Conservation (phyloP, 2,888 invertebrate genomes). For the Drosophila sordidula region DNA sequence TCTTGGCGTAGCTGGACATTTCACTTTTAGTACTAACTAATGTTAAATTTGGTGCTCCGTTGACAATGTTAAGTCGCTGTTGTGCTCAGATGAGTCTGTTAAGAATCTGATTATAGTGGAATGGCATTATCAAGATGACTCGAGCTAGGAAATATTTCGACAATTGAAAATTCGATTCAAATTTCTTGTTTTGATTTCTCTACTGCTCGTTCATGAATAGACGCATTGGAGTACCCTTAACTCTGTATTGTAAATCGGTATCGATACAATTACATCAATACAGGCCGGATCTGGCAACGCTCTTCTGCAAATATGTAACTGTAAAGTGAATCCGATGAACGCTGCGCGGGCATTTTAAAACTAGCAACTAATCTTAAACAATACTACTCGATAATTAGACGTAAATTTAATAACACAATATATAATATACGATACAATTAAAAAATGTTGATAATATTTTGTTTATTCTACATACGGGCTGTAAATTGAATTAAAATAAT, state of each 20-base stretch:
- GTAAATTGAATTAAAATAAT: no score
- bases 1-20: background rate
- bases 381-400: no score
- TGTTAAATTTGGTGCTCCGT: background rate
- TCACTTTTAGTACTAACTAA: background rate
- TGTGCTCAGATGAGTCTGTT: conserved; percentile 18
- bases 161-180: no score
- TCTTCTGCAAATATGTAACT: background rate
- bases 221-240: no score
- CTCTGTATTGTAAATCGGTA: background rate
- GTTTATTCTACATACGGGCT: no score
- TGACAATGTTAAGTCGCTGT: conserved; percentile 12
- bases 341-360: conserved; percentile 36
- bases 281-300: conserved; percentile 9
- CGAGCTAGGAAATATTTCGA: background rate
- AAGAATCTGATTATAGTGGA: background rate
- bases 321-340: conserved; percentile 18
- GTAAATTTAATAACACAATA: conserved; percentile 16
- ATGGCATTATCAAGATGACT: background rate
- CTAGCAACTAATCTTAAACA: conserved; percentile 16
- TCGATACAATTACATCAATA: conserved; percentile 2
- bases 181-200: no score
- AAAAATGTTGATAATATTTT: no score
- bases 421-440: background rate
- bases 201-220: no score